Conservation (phyloP, 1,140 invertebrate genomes). For the Drosophila truncata region DNA sequence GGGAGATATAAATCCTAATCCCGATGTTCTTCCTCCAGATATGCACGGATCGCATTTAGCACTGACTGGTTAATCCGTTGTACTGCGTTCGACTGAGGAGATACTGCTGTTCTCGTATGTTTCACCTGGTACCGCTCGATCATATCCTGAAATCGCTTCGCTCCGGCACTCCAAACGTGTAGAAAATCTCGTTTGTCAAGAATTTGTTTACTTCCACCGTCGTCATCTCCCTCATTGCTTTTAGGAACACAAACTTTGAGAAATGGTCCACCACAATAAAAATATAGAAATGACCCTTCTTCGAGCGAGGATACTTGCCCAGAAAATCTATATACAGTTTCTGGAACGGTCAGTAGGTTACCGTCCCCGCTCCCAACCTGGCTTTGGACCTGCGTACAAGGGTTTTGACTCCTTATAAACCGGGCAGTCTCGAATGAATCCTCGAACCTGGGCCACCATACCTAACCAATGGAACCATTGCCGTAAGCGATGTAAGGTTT, state of each 20-base stretch:
- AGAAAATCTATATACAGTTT: too few relatives aligned
- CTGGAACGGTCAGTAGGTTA: too few relatives aligned
- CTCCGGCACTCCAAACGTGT: slow-evolving; percentile 1
- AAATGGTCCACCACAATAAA: slow-evolving; percentile 3
- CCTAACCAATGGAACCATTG: too few relatives aligned
- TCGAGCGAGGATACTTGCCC: too few relatives aligned
- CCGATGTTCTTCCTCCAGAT: background rate
- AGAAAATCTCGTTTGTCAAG: background rate
- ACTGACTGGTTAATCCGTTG: background rate
- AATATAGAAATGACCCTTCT: too few relatives aligned
- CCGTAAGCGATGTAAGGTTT: too few relatives aligned
- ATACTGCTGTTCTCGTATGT: background rate
- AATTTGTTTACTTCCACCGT: background rate
- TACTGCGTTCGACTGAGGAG: background rate
- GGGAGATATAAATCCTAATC: background rate
- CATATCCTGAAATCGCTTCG: background rate
- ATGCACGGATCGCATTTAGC: background rate
- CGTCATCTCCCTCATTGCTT: background rate
- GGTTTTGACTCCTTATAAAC: too few relatives aligned
- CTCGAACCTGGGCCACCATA: too few relatives aligned
- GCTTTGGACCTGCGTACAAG: too few relatives aligned
- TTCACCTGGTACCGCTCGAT: background rate
- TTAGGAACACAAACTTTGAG: background rate
- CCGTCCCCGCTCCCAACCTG: too few relatives aligned
- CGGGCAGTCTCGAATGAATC: too few relatives aligned